Conservation (phyloP, 2,113 vertebrate species). For the Pleuronectes platessa region DNA sequence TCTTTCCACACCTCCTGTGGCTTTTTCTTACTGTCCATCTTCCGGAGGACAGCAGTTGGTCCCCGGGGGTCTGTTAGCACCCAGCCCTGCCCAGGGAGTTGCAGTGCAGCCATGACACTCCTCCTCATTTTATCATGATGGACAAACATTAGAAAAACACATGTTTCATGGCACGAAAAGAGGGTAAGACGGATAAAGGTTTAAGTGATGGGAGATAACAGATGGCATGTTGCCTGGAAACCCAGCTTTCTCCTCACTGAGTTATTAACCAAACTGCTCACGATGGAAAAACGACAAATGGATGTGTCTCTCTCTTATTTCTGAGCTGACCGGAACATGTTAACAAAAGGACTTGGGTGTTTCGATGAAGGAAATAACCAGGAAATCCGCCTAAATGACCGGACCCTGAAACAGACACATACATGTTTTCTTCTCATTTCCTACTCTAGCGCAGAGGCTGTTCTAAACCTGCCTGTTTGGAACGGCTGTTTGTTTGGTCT, state of each 20-base stretch:
- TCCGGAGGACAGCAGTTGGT: constrained; percentile 21
- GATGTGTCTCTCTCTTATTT: constrained; percentile 18
- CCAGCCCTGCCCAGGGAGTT: constrained; percentile 6
- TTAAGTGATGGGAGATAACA: constrained; percentile 29
- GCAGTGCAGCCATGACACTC: constrained; percentile 6
- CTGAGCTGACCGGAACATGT: neutral
- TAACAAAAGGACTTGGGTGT: neutral
- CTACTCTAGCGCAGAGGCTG: too few species aligned
- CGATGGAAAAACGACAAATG: constrained; percentile 21
- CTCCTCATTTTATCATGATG: constrained; percentile 17
- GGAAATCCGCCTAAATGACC: constrained; percentile 1
- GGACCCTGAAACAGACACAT: neutral
- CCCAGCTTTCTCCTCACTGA: constrained; percentile 1
- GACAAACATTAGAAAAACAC: constrained; percentile 29
- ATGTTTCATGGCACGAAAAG: constrained; percentile 17
- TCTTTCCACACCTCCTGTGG: neutral
- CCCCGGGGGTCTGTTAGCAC: constrained; percentile 30
- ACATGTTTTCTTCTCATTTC: neutral
- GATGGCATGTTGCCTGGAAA: constrained; percentile 59
- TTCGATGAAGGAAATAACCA: neutral
- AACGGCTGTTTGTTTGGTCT: too few species aligned
- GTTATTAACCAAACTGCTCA: constrained; percentile 25
- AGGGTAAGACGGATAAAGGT: constrained; percentile 20
- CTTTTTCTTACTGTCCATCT: constrained; percentile 24
- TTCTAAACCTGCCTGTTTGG: too few species aligned